A percentile compares a stretch with the other conserved stretches of the same genome.
phyloP scores from a whole-genome alignment of 2,888 invertebrate species.

The Drosophila quinaria region DNA sequence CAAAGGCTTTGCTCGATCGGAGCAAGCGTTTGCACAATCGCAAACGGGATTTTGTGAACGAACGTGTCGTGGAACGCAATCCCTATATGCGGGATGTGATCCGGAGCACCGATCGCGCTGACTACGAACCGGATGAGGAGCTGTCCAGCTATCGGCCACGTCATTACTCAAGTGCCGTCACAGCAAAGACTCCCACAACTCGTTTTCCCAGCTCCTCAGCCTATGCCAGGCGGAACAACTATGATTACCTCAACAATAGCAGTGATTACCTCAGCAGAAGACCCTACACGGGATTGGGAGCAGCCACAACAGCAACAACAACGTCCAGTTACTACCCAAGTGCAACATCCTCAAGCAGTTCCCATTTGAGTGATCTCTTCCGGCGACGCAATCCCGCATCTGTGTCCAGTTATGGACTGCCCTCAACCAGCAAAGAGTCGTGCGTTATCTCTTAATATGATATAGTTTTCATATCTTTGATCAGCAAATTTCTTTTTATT shows the following conservation, averaged over 20 bases:
- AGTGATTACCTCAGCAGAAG: conserved; percentile 53
- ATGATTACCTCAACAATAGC: conserved; percentile 62
- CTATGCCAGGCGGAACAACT: conserved; percentile 49
- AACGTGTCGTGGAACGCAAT: conserved; percentile 84
- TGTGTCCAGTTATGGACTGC: conserved; percentile 57
- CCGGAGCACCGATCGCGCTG: conserved; percentile 57
- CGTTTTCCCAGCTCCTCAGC: conserved; percentile 81
- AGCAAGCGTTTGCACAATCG: conserved; percentile 84
- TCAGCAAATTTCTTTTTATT: conserved; percentile 62
- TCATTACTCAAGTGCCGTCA: conserved; percentile 57
- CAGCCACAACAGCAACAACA: conserved; percentile 13
- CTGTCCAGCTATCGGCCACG: conserved; percentile 78
- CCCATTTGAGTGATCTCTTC: conserved; percentile 80
- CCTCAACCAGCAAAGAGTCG: conserved; percentile 83
- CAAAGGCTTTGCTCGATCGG: conserved; percentile 83
- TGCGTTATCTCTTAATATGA: conserved; percentile 83
- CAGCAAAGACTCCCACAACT: conserved; percentile 25
- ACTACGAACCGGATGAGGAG: conserved; percentile 64
- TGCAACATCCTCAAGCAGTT: conserved; percentile 44
- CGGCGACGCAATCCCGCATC: conserved; percentile 80
- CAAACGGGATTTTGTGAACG: conserved; percentile 85
- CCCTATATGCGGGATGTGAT: conserved; percentile 84
- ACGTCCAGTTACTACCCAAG: conserved; percentile 53
- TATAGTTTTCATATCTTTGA: conserved; percentile 28
- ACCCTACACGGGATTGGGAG: conserved; percentile 44